Evolutionary conservation across 2,797 vertebrate genomes (phyloP).

Genomic region (Hydrolagus colliei): DNA sequence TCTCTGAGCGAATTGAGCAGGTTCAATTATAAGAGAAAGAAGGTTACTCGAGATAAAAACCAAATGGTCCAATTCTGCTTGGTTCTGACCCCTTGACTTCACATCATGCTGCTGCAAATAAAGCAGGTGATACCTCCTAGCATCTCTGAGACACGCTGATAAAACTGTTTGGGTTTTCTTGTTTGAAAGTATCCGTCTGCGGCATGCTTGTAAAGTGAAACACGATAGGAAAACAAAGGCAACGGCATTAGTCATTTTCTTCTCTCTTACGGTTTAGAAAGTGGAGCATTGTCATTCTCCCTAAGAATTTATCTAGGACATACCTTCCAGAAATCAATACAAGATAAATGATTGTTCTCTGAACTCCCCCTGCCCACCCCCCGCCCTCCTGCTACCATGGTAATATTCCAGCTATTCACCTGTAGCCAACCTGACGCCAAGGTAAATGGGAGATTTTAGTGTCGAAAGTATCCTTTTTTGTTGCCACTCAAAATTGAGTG

Average conservation of each 20-base stretch:
- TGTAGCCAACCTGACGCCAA: constrained; percentile 70
- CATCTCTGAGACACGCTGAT: constrained; percentile 48
- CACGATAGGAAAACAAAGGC: constrained; percentile 49
- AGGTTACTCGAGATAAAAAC: constrained; percentile 62
- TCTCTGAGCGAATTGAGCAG: constrained; percentile 57
- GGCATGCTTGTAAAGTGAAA: constrained; percentile 57
- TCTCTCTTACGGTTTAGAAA: constrained; percentile 46
- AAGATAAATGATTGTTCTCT: constrained; percentile 63
- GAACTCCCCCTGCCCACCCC: constrained; percentile 49
- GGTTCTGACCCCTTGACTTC: constrained; percentile 55
- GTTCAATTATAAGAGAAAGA: constrained; percentile 61
- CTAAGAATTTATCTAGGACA: constrained; percentile 59
- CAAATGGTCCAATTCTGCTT: constrained; percentile 56
- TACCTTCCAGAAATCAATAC: constrained; percentile 66
- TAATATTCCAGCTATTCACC: constrained; percentile 52
- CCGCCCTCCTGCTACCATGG: constrained; percentile 42
- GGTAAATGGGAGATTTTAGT: constrained; percentile 53
- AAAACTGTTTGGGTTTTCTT: constrained; percentile 59
- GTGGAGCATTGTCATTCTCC: constrained; percentile 56
- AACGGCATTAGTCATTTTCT: constrained; percentile 46
- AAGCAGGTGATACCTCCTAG: constrained; percentile 52
- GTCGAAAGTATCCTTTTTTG: constrained; percentile 48
- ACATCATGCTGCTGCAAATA: constrained; percentile 44
- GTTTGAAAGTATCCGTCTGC: constrained; percentile 47
- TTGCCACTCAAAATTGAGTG: constrained; percentile 42